Base-by-base conservation (phyloP, 2,113 vertebrate species). In the Cromileptes altivelis region DNA sequence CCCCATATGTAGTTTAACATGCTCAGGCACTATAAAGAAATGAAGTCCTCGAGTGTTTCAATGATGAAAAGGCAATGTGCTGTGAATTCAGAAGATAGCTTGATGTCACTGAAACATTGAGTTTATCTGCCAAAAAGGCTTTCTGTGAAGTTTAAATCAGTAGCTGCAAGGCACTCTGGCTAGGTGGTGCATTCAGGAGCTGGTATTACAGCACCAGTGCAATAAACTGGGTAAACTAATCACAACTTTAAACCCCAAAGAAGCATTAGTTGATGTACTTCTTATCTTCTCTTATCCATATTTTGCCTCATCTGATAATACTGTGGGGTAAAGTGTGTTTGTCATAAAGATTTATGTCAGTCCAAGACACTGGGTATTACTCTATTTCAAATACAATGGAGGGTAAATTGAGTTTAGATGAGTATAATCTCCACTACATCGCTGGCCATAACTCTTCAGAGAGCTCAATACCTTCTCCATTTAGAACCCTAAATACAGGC, bases 11-110 rank as follows among this genome's bases (percentile, higher is more conserved):
- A 79, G 60, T 88, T 83, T 75, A 80, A 78, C 50, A 75, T 83
- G 85, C 80, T 84, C 79, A 80, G 47, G 70, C 30, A 45, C 62
- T 68, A 67, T 69, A 72, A 86, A 80, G 65, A 86, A 88, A 89
- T 62, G 23, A 70, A 18, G 52, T 75, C 49, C 78, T 55, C 30
- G 63, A 82, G 65, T 42, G 47, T 73, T 87, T 89, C 81, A 69
- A 71, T 50, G 61, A 85, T 61, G 65, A 88, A 85, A 76, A 83
- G 58, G 67, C 68, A 88, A 70, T 76, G 73, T 53, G 72, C 81
- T 81, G 76, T 80, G 78, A 83, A 75, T 90, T 85, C 68, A 71
- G 58, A 80, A 63, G 80, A 82, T 37, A n/a, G 64, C 49, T 83
- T 50, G 10, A 62, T 80, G 74, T 70, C 61, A 75, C 56, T 80